Conservation (phyloP, 2,888 invertebrate species). For the Drosophila vallismaia region DNA sequence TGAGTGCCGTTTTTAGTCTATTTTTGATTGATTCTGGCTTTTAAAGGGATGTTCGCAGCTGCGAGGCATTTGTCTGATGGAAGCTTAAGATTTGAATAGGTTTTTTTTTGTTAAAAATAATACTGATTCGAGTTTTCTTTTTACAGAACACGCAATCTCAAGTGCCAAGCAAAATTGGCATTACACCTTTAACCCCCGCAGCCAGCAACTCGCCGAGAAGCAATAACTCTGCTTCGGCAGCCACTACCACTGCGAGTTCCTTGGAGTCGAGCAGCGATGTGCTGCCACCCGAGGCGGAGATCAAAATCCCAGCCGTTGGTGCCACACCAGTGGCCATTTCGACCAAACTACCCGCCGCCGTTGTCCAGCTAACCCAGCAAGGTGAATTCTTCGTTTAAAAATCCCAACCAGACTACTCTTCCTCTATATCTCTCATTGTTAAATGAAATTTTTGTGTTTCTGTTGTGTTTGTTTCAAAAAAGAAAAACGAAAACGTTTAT, state of each 20-base stretch:
- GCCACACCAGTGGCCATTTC: slow-evolving; percentile 87
- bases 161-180: slow-evolving; percentile 61
- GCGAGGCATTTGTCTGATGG: slow-evolving; percentile 79
- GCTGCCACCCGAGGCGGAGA: slow-evolving; percentile 85
- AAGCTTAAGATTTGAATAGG: background rate
- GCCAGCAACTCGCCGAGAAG: slow-evolving; percentile 21
- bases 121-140: slow-evolving; percentile 6
- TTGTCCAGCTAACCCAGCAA: slow-evolving; percentile 87
- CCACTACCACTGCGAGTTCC: slow-evolving; percentile 39
- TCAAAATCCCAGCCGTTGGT: slow-evolving; percentile 86
- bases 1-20: slow-evolving; percentile 62
- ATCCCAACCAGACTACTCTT: background rate
- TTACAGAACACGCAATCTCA: slow-evolving; percentile 82
- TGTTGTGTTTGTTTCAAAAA: slow-evolving; percentile 52
- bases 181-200: slow-evolving; percentile 11
- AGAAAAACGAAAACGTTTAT: slow-evolving; percentile 28
- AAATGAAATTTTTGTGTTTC: slow-evolving; percentile 42
- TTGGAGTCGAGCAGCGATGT: slow-evolving; percentile 67
- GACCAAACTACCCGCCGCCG: slow-evolving; percentile 86
- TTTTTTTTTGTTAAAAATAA: background rate
- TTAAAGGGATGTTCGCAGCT: slow-evolving; percentile 67
- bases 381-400: slow-evolving; percentile 82
- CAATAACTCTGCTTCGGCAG: slow-evolving; percentile 15
- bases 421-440: slow-evolving; percentile 23
- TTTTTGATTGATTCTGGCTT: slow-evolving; percentile 59